Evolutionary conservation across 2,797 vertebrate species (phyloP), one percentile per base, ranked within the genome.

Genomic region (Petrocephalus schoutedeni): DNA sequence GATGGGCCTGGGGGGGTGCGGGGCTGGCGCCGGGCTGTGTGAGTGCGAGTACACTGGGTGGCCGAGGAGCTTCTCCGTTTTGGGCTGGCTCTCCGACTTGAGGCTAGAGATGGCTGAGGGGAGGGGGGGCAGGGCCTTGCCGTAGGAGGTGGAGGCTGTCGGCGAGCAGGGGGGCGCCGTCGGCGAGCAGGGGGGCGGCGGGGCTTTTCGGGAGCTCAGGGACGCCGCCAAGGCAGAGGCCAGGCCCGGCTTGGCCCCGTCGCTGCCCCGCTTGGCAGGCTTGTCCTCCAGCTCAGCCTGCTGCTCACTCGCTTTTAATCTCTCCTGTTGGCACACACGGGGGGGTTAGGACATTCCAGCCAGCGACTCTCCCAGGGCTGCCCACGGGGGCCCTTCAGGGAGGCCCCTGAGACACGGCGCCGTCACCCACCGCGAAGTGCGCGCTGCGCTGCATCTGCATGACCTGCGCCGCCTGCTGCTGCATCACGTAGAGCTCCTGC

Each of bases 381-480:
- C 36, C 54, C 53, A 9, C 9, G 9, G 59, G 54, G 59, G 21
- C 59, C 32, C 10, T 74, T 19, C 12, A 7, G 67, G 67, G 12
- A 19, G 45, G 3, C 45, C 5, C 57, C 36, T 16, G 85, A 41
- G 14, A 10, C 9, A 5, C 23, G 67, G 67, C 5, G 6, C 19
- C 32, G 67, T 4, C 32, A 28, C 97, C 53, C 95, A 98, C 98
- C 91, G 98, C 97, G 0, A 99, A 94, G 93, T 99, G 98, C 14
- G 97, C 97, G 0, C 96, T 98, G 92, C 97, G 95, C 95, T 99
- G 98, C 87, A 98, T 92, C 92, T 99, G 98, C 95, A 99, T 95
- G 91, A 98, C 98, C 10, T 99, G 98, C 0, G 97, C 98, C 0
- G 98, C 97, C 92, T 99, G 98, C 93, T 99, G 98, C 93, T 99